A percentile compares a stretch with the other conserved stretches of the same genome.
Conservation (phyloP, 2,113 vertebrate genomes). For the Sinocyclocheilus maitianheensis region DNA sequence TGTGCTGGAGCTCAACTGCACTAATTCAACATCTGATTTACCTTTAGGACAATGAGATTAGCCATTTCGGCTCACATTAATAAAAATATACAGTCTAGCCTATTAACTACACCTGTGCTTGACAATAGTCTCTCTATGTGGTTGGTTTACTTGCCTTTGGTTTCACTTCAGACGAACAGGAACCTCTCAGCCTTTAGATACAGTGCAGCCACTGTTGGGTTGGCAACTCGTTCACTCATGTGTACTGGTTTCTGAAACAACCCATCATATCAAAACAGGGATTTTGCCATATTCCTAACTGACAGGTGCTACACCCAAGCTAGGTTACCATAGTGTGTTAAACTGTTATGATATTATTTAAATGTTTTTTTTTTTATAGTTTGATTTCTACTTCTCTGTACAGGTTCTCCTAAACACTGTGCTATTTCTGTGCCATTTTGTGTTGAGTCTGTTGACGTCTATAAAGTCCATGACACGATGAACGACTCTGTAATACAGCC, state of each 20-base stretch:
- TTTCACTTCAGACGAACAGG: not conserved
- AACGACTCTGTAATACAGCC: not conserved
- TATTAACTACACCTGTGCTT: not conserved
- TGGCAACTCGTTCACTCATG: not conserved
- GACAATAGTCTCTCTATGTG: not conserved
- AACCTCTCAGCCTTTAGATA: not conserved
- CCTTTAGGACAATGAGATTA: not conserved
- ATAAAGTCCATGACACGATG: not conserved
- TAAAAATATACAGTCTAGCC: not conserved
- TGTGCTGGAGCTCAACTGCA: not conserved
- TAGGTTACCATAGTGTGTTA: conserved; percentile 1
- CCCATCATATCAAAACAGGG: conserved; percentile 10
- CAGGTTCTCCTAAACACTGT: conserved; percentile 16
- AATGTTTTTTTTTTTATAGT: not conserved
- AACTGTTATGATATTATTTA: conserved; percentile 38
- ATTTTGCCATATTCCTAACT: conserved; percentile 42
- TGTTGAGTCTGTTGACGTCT: not conserved
- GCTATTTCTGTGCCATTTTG: conserved; percentile 21
- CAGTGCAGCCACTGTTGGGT: not conserved
- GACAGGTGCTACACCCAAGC: conserved; percentile 48
- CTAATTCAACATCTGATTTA: not conserved
- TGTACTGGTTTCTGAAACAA: conserved; percentile 14
- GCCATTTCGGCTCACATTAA: not conserved
- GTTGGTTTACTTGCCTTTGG: conserved; percentile 13
- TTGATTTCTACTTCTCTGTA: conserved; percentile 9